Percentiles rank a stretch among this genome's conserved stretches.
phyloP scores from a whole-genome alignment of 2,113 vertebrate species.

The Phrynocephalus versicolor region DNA sequence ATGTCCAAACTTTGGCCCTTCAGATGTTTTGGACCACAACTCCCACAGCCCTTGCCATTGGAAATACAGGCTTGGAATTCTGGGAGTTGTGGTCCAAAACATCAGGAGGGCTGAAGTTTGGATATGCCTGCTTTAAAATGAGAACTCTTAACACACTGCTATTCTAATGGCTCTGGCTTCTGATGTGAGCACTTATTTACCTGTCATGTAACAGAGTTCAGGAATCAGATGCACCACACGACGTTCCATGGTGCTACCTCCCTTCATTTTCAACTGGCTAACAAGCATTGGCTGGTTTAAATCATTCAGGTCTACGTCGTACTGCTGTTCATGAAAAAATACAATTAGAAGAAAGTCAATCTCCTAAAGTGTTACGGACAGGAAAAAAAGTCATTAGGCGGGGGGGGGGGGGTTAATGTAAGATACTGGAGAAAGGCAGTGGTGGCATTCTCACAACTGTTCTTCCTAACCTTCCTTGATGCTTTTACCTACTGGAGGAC shows the following conservation, averaged over 20 bases:
- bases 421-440: background rate
- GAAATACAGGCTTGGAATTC: no score
- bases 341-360: background rate
- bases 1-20: no score
- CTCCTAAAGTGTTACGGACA: background rate
- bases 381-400: background rate
- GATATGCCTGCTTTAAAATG: no score
- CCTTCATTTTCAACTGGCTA: conserved; percentile 64
- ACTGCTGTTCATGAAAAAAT: conserved; percentile 62
- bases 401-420: background rate
- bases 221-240: conserved; percentile 69
- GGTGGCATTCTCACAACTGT: background rate
- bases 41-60: no score
- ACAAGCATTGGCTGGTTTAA: conserved; percentile 73
- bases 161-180: background rate
- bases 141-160: background rate
- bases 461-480: no score
- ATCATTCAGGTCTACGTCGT: conserved; percentile 63
- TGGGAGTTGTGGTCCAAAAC: no score
- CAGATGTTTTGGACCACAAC: no score
- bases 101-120: no score
- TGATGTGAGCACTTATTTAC: conserved; percentile 41
- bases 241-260: background rate
- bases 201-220: conserved; percentile 73
- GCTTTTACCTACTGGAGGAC: no score